Evolutionary conservation across 2,797 vertebrate species (phyloP).

Genomic region (Spinibarbus caldwelli): DNA sequence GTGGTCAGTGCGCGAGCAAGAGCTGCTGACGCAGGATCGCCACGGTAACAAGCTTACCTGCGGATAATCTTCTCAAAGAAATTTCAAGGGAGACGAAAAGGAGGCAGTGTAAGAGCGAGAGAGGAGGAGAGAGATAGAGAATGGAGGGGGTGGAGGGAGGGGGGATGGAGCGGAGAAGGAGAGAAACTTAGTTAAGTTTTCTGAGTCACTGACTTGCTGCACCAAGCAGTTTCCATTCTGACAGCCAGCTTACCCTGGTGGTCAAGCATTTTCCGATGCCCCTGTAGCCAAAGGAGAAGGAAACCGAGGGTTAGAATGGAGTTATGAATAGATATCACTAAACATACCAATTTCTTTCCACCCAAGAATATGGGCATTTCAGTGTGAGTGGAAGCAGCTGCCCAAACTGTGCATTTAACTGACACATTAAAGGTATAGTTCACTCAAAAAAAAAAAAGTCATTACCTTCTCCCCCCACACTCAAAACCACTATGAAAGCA

Average conservation of each 20-base stretch:
- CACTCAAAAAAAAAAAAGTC: not conserved
- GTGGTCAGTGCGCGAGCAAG: conserved; percentile 76
- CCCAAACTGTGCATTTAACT: not conserved
- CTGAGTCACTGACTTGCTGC: conserved; percentile 77
- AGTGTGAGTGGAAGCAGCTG: not conserved
- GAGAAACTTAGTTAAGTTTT: conserved; percentile 81
- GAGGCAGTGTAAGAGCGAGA: conserved; percentile 49
- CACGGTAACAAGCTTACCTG: conserved; percentile 86
- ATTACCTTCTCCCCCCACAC: too few species aligned
- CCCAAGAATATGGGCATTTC: conserved; percentile 13
- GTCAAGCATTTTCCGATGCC: conserved; percentile 74
- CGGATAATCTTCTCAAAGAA: conserved; percentile 84
- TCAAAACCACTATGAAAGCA: not conserved
- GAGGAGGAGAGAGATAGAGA: conserved; percentile 53
- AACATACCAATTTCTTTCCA: conserved; percentile 20
- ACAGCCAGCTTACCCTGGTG: conserved; percentile 73
- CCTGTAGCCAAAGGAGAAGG: conserved; percentile 63
- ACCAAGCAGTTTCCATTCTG: conserved; percentile 80
- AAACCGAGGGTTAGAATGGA: conserved; percentile 23
- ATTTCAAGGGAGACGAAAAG: conserved; percentile 78
- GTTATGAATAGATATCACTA: conserved; percentile 16
- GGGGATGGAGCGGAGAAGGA: conserved; percentile 54
- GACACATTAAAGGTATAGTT: not conserved
- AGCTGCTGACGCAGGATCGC: conserved; percentile 82
- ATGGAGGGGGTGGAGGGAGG: conserved; percentile 39